Evolutionary conservation across 2,797 vertebrate species (phyloP).

Genomic region (Alectoris magna): DNA sequence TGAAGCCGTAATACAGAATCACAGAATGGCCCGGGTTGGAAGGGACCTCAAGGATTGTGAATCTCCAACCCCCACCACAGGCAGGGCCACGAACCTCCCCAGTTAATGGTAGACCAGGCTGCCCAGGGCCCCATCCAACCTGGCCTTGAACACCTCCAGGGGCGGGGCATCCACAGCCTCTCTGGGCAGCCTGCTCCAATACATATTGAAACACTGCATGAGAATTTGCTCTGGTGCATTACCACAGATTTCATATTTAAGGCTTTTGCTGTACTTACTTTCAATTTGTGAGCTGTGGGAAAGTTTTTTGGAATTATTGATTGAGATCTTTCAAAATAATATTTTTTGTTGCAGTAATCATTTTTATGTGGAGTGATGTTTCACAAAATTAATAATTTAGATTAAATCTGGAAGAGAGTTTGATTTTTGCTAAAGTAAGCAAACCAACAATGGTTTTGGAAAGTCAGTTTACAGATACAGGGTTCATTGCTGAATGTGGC

Average conservation of each 20-base stretch:
- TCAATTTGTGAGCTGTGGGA: background rate
- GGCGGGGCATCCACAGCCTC: too few relatives aligned
- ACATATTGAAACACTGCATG: background rate
- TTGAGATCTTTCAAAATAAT: background rate
- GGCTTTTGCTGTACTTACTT: background rate
- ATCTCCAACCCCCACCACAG: too few relatives aligned
- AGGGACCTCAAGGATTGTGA: too few relatives aligned
- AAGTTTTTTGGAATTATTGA: background rate
- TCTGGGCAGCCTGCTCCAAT: too few relatives aligned
- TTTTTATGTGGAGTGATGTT: background rate
- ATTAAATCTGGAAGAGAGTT: background rate
- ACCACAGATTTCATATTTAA: background rate
- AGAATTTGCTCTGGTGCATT: background rate
- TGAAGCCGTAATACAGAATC: background rate
- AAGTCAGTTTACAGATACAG: background rate
- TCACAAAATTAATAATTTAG: slow-evolving; percentile 10
- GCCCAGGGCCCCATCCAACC: too few relatives aligned
- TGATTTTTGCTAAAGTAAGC: background rate
- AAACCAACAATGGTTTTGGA: background rate
- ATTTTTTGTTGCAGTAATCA: background rate
- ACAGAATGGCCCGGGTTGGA: too few relatives aligned
- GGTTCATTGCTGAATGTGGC: background rate
- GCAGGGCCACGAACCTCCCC: too few relatives aligned
- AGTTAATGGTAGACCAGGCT: too few relatives aligned
- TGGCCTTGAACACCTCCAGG: too few relatives aligned